Evolutionary conservation across 2,113 vertebrate species (phyloP), one percentile per base, ranked within the genome.

Genomic region (Poecile atricapillus): DNA sequence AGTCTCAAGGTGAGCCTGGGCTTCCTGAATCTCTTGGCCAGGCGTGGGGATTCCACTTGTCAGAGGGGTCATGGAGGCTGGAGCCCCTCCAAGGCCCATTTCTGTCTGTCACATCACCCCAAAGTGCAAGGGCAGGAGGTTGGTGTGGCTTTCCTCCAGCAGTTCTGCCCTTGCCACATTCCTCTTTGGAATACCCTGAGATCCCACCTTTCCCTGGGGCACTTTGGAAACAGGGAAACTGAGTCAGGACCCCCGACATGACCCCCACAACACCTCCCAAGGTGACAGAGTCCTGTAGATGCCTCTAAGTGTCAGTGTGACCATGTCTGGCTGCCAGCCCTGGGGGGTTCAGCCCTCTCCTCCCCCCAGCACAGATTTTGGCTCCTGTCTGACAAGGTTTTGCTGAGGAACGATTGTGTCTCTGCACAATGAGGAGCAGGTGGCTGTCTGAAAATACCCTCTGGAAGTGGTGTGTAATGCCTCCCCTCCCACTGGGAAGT

Each of bases 371-470:
- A 0, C 74, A 46, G 74, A 41, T 64, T 69, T 20, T 1, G 0
- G 65, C 70, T 88, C 85, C 2, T 49, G 10, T 80, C 94, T 86
- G 94, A 74, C 4, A 7, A 78, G 81, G 23, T 65, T 93, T 67
- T 86, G 70, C 67, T 67, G 75, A 21, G 2, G 91, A 93, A 39
- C 82, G 90, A 78, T 94, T 76, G 89, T 79, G 83, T 69, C 75
- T 43, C 37, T 89, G 82, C 94, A 94, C 94, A 92, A 85, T 74
- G 41, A 94, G 91, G 91, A 96, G 91, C 96, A 95, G 96, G 96
- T 97, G 95, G 95, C 91, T 95, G 86, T 88, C 96, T 95, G 95
- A 96, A 96, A 97, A 97, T 94, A 96, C 92, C 74, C 95, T 31
- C 82, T 96, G 94, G 84, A 94, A 97, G 74, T 68, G 56, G 80